Evolutionary conservation across 2,797 vertebrate species (phyloP).

Genomic region (Menidia menidia): DNA sequence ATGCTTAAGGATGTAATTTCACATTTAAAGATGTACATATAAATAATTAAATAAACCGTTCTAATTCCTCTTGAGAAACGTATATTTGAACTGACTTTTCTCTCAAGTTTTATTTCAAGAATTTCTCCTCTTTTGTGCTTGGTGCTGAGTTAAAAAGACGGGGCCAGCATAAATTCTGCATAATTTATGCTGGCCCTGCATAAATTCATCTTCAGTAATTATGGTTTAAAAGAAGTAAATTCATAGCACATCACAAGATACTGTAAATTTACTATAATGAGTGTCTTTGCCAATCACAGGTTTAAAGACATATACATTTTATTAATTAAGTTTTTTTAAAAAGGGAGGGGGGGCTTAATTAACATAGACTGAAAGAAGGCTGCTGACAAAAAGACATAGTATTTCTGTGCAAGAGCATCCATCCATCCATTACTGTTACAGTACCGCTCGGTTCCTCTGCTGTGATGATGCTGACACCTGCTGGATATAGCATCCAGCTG

Average conservation of each 20-base stretch:
- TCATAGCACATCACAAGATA: not conserved
- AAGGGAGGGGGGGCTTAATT: too few relatives aligned
- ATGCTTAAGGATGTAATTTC: not conserved
- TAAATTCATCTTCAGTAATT: not conserved
- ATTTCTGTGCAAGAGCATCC: too few relatives aligned
- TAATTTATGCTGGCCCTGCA: not conserved
- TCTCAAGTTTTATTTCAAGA: too few relatives aligned
- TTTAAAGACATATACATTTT: not conserved
- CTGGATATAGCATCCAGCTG: slow-evolving; percentile 51
- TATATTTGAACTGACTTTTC: too few relatives aligned
- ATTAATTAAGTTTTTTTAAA: too few relatives aligned
- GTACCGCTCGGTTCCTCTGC: not conserved
- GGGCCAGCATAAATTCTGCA: not conserved
- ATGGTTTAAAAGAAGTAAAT: not conserved
- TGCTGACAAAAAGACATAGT: too few relatives aligned
- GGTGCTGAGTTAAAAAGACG: too few relatives aligned
- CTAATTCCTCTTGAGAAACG: too few relatives aligned
- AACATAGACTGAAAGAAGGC: too few relatives aligned
- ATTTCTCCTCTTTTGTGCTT: too few relatives aligned
- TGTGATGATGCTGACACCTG: slow-evolving; percentile 61
- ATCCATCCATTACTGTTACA: too few relatives aligned
- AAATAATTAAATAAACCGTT: too few relatives aligned
- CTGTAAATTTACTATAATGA: not conserved
- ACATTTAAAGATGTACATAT: not conserved
- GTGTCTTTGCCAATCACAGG: not conserved